Evolutionary conservation across 2,888 invertebrate genomes (phyloP), one percentile per base, ranked within the genome.

Genomic region (Drosophila percnosoma): DNA sequence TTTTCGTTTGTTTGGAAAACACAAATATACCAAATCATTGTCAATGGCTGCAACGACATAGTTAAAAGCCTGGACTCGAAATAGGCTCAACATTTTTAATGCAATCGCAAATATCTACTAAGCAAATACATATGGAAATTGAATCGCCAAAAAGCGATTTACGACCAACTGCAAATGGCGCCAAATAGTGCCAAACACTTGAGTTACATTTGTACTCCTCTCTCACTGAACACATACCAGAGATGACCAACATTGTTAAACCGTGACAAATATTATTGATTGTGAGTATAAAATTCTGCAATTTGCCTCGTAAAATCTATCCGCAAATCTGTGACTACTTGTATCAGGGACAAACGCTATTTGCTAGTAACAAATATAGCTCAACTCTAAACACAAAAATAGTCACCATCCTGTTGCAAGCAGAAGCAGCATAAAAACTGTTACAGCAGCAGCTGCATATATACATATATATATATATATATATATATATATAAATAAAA

Each of bases 131-230:
- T 6, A 8, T 36, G 5, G 40, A 42, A 51, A 57, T 54, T 52
- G 57, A 36, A 54, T 13, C 1, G 11, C 18, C 34, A 36, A 68
- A 29, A 48, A 18, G 49, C 67, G 54, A 70, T 83, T 75, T 83
- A 49, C 54, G 42, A 62, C 45, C 34, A 68, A 65, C 72, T 68
- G 68, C 65, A 73, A 83, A 74, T 73, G 78, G 49, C 62, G 64
- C 40, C 70, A 68, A 73, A 74, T 67, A 66, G 52, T 77, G 89
- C 61, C 67, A 83, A 81, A 75, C 63, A 64, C 52, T 64, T 63
- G 60, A 49, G 65, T 42, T 62, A 45, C 66, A 66, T 60, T 67
- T n/a, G n/a, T 18, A 62, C 42, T 31, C 29, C 27, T 27, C 5
- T n/a, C 18, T 13, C 49, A 27, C 2, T 24, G 15, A 11, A 18